Conservation (phyloP, 2,113 vertebrate genomes). For the Cyprinodon tularosa region DNA sequence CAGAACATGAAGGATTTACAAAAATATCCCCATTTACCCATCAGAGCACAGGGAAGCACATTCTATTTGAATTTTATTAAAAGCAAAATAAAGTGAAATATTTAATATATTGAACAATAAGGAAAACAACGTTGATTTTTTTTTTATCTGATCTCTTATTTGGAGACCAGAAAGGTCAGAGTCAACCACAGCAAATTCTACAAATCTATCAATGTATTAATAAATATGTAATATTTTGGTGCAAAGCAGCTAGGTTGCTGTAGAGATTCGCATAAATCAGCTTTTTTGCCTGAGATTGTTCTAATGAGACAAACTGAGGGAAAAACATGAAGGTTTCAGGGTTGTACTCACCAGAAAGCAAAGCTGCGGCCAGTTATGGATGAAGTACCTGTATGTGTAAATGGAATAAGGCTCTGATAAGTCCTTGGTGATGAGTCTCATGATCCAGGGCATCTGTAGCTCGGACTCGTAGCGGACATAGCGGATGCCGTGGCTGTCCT, state of each 20-base stretch:
- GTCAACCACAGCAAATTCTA: too few species aligned
- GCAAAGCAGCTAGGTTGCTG: background rate
- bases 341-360: conserved; percentile 97
- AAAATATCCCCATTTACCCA: too few species aligned
- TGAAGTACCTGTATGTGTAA: conserved; percentile 99
- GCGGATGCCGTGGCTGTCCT: conserved; percentile 84
- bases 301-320: background rate
- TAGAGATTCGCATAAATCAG: background rate
- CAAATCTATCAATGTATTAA: background rate
- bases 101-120: too few species aligned
- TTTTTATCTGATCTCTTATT: too few species aligned
- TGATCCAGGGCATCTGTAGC: conserved; percentile 99
- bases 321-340: background rate
- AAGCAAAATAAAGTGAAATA: background rate
- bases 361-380: conserved; percentile 99
- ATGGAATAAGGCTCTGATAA: conserved; percentile 99
- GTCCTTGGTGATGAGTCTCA: conserved; percentile 99
- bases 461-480: conserved; percentile 99
- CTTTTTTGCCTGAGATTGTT: background rate
- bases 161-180: too few species aligned
- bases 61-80: background rate
- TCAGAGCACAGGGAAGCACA: too few species aligned
- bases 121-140: too few species aligned
- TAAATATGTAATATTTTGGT: background rate
- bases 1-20: too few species aligned